Base-by-base conservation (phyloP, 2,888 invertebrate species). In the Andrena praecox region DNA sequence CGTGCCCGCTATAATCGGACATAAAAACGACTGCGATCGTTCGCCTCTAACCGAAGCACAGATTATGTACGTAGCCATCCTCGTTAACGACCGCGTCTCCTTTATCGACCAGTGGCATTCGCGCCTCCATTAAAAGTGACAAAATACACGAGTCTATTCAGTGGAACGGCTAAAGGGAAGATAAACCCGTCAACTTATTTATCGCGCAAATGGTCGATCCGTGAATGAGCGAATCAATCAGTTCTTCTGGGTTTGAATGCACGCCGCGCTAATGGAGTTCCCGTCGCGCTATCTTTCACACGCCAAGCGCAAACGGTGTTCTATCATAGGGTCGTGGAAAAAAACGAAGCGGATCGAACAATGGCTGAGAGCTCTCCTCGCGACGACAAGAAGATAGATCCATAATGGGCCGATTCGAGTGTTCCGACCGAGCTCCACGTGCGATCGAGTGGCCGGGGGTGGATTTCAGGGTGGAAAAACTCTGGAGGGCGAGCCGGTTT, bases 401-500 rank as follows among this genome's bases (percentile, higher is more conserved):
- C 81, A 80, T 87, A 82, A 86, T 82, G 74, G 67, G 67, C 54
- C 56, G 75, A 77, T 84, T 82, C 75, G 84, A 79, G 72, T 77
- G 71, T 82, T 76, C 64, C 63, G 62, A 31, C 42, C 29, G 10
- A 6, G 33, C 54, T 5, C 8, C 33, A 42, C n/a, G 35, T 10
- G 33, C 48, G 27, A 52, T 29, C 27, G 29, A 42, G 72, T 29
- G 24, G 20, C 6, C 24, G 33, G 42, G n/a, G 52, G 0, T 24
- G 75, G 60, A 66, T 77, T 64, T 48, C 33, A 50, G 48, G 63
- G 48, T 35, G 33, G 33, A 72, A 68, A 80, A 72, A 27, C 29
- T 24, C 42, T 6, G 50, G 48, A n/a, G 42, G 12, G 48, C 24
- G 31, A 16, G 29, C 27, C 33, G 64, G 62, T 80, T 77, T 78